These are phyloP conservation scores for Apteryx owenii DNA, from an alignment of 2,113 vertebrate genomes.

Conservation along the genomic window DNA sequence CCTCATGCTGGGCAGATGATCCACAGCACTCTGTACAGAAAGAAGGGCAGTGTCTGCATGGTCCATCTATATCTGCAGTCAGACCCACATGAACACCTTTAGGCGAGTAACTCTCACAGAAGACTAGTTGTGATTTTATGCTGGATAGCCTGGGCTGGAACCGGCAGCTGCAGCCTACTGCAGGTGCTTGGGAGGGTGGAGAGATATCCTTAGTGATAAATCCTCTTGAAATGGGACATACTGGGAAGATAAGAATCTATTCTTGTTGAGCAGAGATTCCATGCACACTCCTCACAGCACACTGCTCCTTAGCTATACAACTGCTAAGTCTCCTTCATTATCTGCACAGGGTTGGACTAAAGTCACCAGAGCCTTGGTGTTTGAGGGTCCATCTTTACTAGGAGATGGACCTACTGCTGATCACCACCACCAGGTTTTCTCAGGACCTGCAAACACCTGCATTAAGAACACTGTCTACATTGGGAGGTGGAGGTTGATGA, in stretches of 20 bases:
- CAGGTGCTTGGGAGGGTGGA: neutral
- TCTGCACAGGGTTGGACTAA: neutral
- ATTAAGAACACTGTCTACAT: neutral
- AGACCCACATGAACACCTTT: neutral
- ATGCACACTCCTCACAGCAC: neutral
- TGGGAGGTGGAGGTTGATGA: neutral
- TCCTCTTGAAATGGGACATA: neutral
- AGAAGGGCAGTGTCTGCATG: neutral
- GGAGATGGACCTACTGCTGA: neutral
- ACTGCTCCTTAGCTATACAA: neutral
- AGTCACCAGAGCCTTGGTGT: neutral
- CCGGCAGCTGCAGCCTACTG: neutral
- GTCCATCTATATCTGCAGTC: neutral
- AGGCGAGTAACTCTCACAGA: neutral
- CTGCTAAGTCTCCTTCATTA: neutral
- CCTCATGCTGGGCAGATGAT: neutral
- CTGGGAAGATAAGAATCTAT: neutral
- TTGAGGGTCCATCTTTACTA: neutral
- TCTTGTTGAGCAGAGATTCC: neutral
- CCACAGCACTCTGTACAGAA: neutral
- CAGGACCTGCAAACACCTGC: neutral
- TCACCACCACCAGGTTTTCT: neutral
- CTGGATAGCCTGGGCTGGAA: neutral
- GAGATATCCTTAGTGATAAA: neutral
- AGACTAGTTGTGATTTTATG: neutral